Base-by-base conservation (phyloP, 2,888 invertebrate genomes). In the Phytoseiulus persimilis region DNA sequence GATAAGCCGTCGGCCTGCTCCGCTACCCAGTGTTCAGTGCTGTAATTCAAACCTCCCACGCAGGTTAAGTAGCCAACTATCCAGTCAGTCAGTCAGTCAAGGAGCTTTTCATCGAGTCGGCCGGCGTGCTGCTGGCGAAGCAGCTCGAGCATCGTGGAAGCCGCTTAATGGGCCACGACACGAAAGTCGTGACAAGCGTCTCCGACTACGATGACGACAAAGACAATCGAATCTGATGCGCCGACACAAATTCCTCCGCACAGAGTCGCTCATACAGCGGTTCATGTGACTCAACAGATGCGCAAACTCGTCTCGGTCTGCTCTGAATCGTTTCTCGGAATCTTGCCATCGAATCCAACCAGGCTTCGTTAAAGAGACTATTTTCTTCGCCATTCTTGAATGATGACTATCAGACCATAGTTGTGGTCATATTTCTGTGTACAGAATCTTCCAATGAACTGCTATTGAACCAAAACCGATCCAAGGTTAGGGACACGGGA, bases 21-120 rank as follows among this genome's bases (percentile, higher is more conserved):
- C 2, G 28, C 14, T 65, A 65, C 65, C 65, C 65, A 65, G 28
- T 65, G 65, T 28, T 65, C 65, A 65, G 28, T 65, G 65, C 65
- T 65, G 65, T 65, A 65, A 65, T 65, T 65, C 65, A 65, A 65
- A 65, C 65, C 65, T 65, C 65, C 65, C 65, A 65, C 65, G 65
- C 65, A 65, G 65, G 65, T 65, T 65, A 65, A 65, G 65, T 65
- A 65, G 65, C 65, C 65, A 65, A 65, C 65, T 65, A 65, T 65
- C 65, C 65, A 65, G 65, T 65, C 65, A 65, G 65, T 65, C 65
- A 28, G 65, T 65, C 65, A 28, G 65, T 65, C 65, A 65, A 65
- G 18, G 65, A 65, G 65, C 65, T 65, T 65, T 65, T 65, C 65
- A 65, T 65, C 65, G 65, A 65, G 65, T 18, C 65, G 23, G 18